phyloP scores from a whole-genome alignment of 2,888 invertebrate genomes.

The Rotaria socialis region DNA sequence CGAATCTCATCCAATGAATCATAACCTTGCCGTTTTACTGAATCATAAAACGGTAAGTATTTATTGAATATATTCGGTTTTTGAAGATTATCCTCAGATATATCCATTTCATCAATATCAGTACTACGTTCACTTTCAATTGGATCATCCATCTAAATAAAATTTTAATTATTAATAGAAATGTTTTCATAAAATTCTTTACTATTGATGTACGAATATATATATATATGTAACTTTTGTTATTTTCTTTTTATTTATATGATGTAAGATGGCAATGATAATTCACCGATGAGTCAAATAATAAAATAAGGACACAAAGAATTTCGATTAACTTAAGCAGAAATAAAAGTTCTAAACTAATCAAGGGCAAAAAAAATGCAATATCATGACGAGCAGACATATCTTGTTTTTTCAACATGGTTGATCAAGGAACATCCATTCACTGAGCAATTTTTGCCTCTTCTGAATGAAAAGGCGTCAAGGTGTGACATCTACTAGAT shows the following conservation, averaged over 20 bases:
- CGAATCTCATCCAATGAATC: neutral
- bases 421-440: neutral
- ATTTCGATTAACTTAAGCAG: neutral
- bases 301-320: neutral
- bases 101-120: neutral
- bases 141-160: conserved; percentile 19
- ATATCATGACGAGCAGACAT: neutral
- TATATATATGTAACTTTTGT: no score
- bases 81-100: neutral
- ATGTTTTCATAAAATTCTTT: no score
- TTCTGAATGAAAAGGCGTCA: neutral
- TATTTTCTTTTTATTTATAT: neutral
- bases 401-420: neutral
- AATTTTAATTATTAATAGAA: no score
- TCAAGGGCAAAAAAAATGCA: neutral
- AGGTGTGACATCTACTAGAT: neutral
- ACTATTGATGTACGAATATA: no score
- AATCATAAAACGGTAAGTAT: conserved; percentile 25
- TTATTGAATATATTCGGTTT: conserved; percentile 34
- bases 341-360: neutral
- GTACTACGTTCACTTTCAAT: conserved; percentile 20
- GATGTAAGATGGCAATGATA: neutral
- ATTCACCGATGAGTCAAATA: neutral
- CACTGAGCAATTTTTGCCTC: neutral
- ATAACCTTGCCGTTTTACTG: neutral